Evolutionary conservation across 1,140 invertebrate species (phyloP), one percentile per base, ranked within the genome.

Genomic region (Drosophila elegans): DNA sequence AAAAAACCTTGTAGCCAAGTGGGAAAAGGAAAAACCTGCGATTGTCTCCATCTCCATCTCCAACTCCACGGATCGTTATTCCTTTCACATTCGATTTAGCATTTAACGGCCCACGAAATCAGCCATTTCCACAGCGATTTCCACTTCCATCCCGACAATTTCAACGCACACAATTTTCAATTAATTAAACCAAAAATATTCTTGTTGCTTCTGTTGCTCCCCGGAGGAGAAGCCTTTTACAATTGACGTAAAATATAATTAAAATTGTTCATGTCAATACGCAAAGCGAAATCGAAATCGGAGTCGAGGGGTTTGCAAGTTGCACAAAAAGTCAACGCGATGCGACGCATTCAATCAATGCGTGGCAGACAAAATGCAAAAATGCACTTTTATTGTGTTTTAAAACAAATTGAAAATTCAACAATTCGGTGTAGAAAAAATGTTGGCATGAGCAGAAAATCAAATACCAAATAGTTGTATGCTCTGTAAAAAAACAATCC

Each of bases 161-260:
- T 68, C 64, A 21, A 21, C 16, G 16, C 66, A 80, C 63, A 76
- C 79, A 79, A 74, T 83, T 86, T 88, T 71, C 84, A 89, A 88
- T 88, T 88, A 89, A 88, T 88, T 88, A 88, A 88, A 88, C 78
- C 76, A 73, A 83, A 85, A 89, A 80, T 83, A 81, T 66, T 82
- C 78, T 78, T 51, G 44, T 53, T 77, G 74, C 85, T 88, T 46
- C 69, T 76, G 66, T 59, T 80, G 53, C 38, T 45, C 54, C 56
- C 80, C 48, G 29, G 51, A 63, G 16, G 51, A 63, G 16, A 46
- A 63, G 79, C 79, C 75, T 67, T 79, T 78, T 78, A 86, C 83
- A 85, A 89, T 88, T 88, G 83, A 88, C 83, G 84, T 88, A 74
- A 88, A 88, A 88, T 88, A 88, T 88, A 88, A 88, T 88, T 88